Evolutionary conservation across 2,888 invertebrate species (phyloP), one percentile per base, ranked within the genome.

Genomic region (Subacronicta megacephala): DNA sequence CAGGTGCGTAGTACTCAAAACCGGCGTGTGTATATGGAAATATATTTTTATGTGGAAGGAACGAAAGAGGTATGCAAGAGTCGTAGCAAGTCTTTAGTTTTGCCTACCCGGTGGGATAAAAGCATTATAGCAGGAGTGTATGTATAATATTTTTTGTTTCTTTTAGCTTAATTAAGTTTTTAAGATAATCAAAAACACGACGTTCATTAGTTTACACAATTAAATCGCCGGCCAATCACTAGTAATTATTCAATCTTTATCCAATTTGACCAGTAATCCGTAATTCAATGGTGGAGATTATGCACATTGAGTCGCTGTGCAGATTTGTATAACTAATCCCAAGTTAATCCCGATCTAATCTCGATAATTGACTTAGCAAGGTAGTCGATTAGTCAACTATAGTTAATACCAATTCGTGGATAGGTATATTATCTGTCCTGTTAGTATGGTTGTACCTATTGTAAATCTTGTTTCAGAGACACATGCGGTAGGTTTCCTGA

Each of bases 261-360:
- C 43, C 47, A 63, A 72, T 67, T 76, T 69, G 59, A 51, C 49
- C 61, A 38, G 43, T 65, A 74, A 65, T 65, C 66, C 51, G 41
- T 70, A 70, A 74, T 74, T 74, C 77, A 74, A 74, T 74, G 45
- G 53, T 35, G 36, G 31, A 55, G 64, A 62, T 73, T 69, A 77
- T 52, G 33, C 35, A 16, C 54, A 53, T 47, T 46, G 45, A 47
- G 44, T 49, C 40, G 15, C 36, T 53, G 46, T 35, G 58, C 56
- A 62, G 63, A 68, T 76, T 62, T 64, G 62, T 69, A 61, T 60
- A 53, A 50, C 52, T 70, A 74, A 74, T 60, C 46, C 59, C 16
- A 36, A 51, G 50, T 65, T 74, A 73, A 74, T 74, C 61, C 56
- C 38, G 35, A 49, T 56, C 45, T 74, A 69, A 76, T 76, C 73